A percentile compares a stretch with the other conserved stretches of the same genome.
phyloP scores from a whole-genome alignment of 1,140 invertebrate species.

The Atta cephalotes region DNA sequence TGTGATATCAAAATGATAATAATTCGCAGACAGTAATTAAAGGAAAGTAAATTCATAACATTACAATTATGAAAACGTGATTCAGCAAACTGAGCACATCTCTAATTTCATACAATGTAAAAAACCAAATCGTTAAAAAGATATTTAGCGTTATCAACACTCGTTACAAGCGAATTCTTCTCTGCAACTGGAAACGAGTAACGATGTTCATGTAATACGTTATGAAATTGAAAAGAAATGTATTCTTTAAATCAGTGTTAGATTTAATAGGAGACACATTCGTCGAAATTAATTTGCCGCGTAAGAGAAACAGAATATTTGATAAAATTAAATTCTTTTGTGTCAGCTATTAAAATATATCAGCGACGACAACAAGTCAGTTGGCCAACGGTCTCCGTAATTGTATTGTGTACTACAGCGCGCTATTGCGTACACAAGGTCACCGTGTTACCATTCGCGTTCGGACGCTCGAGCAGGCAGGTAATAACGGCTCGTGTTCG shows the following conservation, averaged over 20 bases:
- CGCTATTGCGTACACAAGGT: slow-evolving; percentile 10
- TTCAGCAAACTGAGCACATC: no score
- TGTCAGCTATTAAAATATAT: slow-evolving; percentile 7
- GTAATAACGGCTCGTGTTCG: background rate
- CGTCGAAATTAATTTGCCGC: background rate
- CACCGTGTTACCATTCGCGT: background rate
- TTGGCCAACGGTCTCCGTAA: background rate
- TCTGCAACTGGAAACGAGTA: no score
- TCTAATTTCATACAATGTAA: no score
- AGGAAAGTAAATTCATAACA: no score
- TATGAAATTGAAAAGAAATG: no score
- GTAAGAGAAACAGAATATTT: background rate
- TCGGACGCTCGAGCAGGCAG: background rate
- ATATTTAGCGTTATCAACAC: no score
- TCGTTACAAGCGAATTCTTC: no score
- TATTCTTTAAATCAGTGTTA: background rate
- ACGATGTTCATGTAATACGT: no score
- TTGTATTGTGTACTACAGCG: background rate
- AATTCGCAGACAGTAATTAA: no score
- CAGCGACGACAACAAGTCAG: background rate
- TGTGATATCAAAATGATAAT: no score
- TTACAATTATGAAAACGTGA: no score
- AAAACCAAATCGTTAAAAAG: no score
- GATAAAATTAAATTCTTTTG: slow-evolving; percentile 10
- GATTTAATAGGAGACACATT: background rate